Conservation (phyloP, 2,797 vertebrate species). For the Cryptoblepharus egeriae region DNA sequence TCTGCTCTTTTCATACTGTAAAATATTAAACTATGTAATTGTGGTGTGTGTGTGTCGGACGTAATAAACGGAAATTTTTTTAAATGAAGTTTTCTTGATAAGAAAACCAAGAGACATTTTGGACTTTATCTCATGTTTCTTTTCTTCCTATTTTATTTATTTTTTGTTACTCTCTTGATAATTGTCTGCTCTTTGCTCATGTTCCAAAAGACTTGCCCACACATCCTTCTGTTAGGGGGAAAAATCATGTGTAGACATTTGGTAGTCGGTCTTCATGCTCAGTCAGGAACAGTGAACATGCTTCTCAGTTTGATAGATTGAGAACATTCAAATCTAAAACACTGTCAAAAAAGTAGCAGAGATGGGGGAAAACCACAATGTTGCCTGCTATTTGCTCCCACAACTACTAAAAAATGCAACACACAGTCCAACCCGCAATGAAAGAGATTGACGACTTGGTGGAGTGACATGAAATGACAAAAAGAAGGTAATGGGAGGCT, state of each 20-base stretch:
- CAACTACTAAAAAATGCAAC: background rate
- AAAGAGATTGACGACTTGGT: background rate
- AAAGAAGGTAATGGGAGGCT: background rate
- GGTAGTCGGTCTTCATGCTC: conserved; percentile 26
- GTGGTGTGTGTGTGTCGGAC: background rate
- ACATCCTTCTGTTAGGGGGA: conserved; percentile 21
- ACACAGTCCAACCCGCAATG: background rate
- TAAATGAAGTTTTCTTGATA: conserved; percentile 26
- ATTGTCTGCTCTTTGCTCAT: conserved; percentile 28
- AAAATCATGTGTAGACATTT: conserved; percentile 27
- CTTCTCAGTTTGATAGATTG: background rate
- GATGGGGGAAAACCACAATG: background rate
- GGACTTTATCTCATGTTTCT: conserved; percentile 29
- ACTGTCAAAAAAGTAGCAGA: background rate
- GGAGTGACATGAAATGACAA: background rate
- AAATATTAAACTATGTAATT: conserved; percentile 36
- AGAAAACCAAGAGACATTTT: conserved; percentile 35
- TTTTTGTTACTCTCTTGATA: background rate
- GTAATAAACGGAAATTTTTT: conserved; percentile 9
- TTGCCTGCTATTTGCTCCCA: conserved; percentile 3
- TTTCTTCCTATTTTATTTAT: conserved; percentile 10
- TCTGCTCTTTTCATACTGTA: conserved; percentile 3
- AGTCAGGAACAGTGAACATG: conserved; percentile 1
- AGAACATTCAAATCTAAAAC: conserved; percentile 25
- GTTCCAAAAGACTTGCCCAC: conserved; percentile 23